These are phyloP conservation scores for Cotesia vestalis DNA, from an alignment of 1,140 invertebrate genomes.

Conservation along the genomic window DNA sequence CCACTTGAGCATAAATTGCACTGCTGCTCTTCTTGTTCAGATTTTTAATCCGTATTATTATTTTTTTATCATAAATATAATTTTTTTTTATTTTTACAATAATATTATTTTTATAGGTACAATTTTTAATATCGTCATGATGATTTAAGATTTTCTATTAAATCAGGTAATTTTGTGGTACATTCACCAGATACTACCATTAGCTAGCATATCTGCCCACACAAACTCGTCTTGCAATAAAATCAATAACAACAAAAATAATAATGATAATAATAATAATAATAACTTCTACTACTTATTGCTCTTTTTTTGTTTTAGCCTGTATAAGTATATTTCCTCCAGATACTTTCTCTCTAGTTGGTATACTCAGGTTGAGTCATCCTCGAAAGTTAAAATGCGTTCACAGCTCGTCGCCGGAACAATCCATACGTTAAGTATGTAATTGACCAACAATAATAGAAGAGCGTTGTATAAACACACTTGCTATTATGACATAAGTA, in stretches of 20 bases:
- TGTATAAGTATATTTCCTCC: constrained; percentile 6
- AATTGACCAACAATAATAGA: too few relatives aligned
- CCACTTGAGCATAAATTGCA: constrained; percentile 8
- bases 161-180: constrained; percentile 24
- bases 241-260: neutral
- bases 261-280: neutral
- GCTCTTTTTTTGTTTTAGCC: neutral
- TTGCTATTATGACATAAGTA: too few relatives aligned
- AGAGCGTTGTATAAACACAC: too few relatives aligned
- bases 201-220: constrained; percentile 11
- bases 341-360: constrained; percentile 27
- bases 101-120: neutral
- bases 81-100: neutral
- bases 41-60: neutral
- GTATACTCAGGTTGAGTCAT: constrained; percentile 32
- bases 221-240: constrained; percentile 33
- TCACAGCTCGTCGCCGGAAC: constrained; percentile 16
- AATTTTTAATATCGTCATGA: constrained; percentile 11
- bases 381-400: constrained; percentile 35
- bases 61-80: neutral
- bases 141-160: constrained; percentile 4
- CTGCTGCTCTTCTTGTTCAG: neutral
- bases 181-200: constrained; percentile 22
- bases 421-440: too few relatives aligned
- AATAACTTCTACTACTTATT: constrained; percentile 9